These are phyloP conservation scores for Zaprionus davidi DNA, from an alignment of 1,140 invertebrate species.

Conservation along the genomic window DNA sequence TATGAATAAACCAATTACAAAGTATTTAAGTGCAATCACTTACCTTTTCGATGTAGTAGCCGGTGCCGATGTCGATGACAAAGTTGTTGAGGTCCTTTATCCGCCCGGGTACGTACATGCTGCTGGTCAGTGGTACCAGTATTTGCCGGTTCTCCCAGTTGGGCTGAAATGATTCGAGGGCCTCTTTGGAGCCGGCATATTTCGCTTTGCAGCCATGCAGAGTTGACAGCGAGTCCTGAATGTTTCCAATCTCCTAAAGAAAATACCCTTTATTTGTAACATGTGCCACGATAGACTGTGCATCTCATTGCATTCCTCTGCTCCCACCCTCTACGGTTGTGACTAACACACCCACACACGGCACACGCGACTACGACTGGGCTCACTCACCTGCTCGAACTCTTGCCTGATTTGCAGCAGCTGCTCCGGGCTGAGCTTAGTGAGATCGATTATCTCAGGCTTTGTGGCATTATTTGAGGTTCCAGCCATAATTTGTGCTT, in stretches of 20 bases:
- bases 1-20: neutral
- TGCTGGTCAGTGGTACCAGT: conserved; percentile 95
- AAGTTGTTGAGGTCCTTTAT: conserved; percentile 93
- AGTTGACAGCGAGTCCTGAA: conserved; percentile 94
- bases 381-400: conserved; percentile 90
- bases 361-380: conserved; percentile 47
- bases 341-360: conserved; percentile 24
- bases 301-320: conserved; percentile 19
- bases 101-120: conserved; percentile 97
- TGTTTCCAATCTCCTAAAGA: conserved; percentile 91
- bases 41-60: conserved; percentile 97
- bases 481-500: conserved; percentile 68
- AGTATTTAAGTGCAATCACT: neutral
- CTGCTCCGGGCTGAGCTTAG: conserved; percentile 91
- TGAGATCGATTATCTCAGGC: conserved; percentile 90
- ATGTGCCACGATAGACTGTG: conserved; percentile 49
- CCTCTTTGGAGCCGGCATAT: conserved; percentile 94
- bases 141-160: conserved; percentile 91
- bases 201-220: conserved; percentile 95
- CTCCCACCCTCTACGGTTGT: conserved; percentile 3
- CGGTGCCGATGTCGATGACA: conserved; percentile 96
- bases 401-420: conserved; percentile 93
- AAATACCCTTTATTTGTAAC: conserved; percentile 40
- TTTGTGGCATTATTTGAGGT: conserved; percentile 75
- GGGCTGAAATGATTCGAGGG: conserved; percentile 91